A percentile compares a stretch with the other conserved stretches of the same genome.
Evolutionary conservation across 2,797 vertebrate species (phyloP).

Genomic region (Chromobotia macracanthus): DNA sequence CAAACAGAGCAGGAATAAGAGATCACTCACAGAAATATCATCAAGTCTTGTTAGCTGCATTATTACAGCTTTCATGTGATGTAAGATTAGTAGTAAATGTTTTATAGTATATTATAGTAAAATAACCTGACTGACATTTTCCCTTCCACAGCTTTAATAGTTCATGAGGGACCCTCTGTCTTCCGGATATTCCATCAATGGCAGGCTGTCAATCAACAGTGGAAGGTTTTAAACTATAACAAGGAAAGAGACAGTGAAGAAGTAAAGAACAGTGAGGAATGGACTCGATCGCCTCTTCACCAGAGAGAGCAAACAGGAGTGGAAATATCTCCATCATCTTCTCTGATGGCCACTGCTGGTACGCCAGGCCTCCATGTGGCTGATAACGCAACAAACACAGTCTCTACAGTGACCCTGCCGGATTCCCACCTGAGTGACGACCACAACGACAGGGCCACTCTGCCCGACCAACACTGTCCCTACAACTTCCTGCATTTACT

Average conservation of each 20-base stretch:
- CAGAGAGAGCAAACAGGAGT: slow-evolving; percentile 78
- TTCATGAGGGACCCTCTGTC: slow-evolving; percentile 97
- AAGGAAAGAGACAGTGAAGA: slow-evolving; percentile 93
- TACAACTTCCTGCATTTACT: slow-evolving; percentile 97
- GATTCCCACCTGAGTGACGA: slow-evolving; percentile 43
- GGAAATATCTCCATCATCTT: slow-evolving; percentile 85
- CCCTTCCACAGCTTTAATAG: slow-evolving; percentile 62
- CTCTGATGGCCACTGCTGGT: slow-evolving; percentile 80
- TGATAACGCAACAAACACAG: slow-evolving; percentile 53
- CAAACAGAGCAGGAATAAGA: too few relatives aligned
- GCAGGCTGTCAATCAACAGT: slow-evolving; percentile 99
- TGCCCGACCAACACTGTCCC: slow-evolving; percentile 94
- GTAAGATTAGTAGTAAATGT: neutral
- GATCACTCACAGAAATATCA: too few relatives aligned
- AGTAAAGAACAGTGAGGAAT: slow-evolving; percentile 82
- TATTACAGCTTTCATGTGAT: neutral
- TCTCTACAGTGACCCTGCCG: slow-evolving; percentile 65
- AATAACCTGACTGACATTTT: neutral
- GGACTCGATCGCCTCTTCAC: slow-evolving; percentile 77
- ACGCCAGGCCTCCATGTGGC: slow-evolving; percentile 71
- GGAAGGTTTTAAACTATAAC: slow-evolving; percentile 99
- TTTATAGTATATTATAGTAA: neutral
- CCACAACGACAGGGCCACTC: slow-evolving; percentile 72
- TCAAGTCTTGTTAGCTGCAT: too few relatives aligned
- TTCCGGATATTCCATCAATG: slow-evolving; percentile 98